Percentiles rank a stretch among this genome's conserved stretches.
Conservation (phyloP, 2,113 vertebrate species). For the Noturus placidus region DNA sequence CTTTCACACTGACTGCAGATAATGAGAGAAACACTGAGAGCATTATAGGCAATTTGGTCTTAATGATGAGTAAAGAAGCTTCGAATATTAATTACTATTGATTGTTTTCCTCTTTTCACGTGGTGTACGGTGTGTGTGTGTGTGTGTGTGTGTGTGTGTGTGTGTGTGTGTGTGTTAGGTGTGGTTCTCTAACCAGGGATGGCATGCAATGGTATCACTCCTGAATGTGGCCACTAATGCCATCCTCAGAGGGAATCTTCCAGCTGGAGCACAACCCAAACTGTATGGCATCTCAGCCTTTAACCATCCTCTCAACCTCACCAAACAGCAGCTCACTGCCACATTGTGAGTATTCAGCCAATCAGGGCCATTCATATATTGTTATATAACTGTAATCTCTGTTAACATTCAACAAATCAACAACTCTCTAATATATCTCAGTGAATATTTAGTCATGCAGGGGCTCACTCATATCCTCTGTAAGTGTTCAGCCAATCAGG, state of each 20-base stretch:
- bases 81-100: conserved; percentile 26
- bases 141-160: conserved; percentile 72
- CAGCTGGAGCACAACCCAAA: conserved; percentile 72
- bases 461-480: not conserved
- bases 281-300: conserved; percentile 86
- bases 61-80: conserved; percentile 33
- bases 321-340: conserved; percentile 89
- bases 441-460: not conserved
- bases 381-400: not conserved
- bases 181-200: conserved; percentile 97
- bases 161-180: conserved; percentile 72
- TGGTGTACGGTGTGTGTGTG: not conserved
- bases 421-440: not conserved
- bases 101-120: conserved; percentile 2
- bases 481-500: not conserved
- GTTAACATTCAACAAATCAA: not conserved
- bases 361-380: not conserved
- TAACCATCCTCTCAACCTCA: conserved; percentile 94
- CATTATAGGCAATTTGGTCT: conserved; percentile 33
- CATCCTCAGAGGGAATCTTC: conserved; percentile 86
- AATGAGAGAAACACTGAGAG: conserved; percentile 31
- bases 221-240: conserved; percentile 90
- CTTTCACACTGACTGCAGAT: conserved; percentile 1
- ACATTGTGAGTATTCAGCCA: conserved; percentile 81
- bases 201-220: conserved; percentile 89